A percentile compares a stretch with the other conserved stretches of the same genome.
These are phyloP conservation scores for Heliconius erato DNA, from an alignment of 2,888 invertebrate genomes.

Conservation along the genomic window DNA sequence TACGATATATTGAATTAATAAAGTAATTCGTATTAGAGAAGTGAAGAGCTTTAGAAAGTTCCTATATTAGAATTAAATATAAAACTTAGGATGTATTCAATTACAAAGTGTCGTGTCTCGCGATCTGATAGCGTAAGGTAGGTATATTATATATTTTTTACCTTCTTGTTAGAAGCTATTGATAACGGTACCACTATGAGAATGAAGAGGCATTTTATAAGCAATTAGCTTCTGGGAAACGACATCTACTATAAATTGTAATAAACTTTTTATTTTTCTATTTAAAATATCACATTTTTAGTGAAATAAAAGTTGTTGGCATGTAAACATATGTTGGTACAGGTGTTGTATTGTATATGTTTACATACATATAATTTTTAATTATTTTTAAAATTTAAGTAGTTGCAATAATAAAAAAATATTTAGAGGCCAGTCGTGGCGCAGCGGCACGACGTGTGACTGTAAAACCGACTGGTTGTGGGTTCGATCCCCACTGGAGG, in stretches of 20 bases:
- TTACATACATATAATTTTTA: no score
- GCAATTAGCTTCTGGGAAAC: slow-evolving; percentile 42
- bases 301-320: not conserved
- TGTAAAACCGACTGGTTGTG: no score
- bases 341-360: not conserved
- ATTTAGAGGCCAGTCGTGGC: no score
- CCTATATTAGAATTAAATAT: slow-evolving; percentile 6
- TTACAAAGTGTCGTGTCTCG: slow-evolving; percentile 23
- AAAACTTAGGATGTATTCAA: slow-evolving; percentile 17
- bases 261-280: slow-evolving; percentile 20
- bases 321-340: not conserved
- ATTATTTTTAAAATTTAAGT: not conserved
- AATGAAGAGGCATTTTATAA: slow-evolving; percentile 33
- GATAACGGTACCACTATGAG: slow-evolving; percentile 35
- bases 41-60: slow-evolving; percentile 49
- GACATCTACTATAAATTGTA: slow-evolving; percentile 22
- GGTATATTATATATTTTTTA: slow-evolving; percentile 29
- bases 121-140: slow-evolving; percentile 7
- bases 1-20: not conserved
- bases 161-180: slow-evolving; percentile 27
- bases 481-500: no score
- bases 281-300: not conserved
- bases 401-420: not conserved
- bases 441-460: no score
- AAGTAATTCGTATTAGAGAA: slow-evolving; percentile 51